A percentile compares a stretch with the other conserved stretches of the same genome.
These are phyloP conservation scores for Muntiacus reevesi DNA, from an alignment of 2,113 vertebrate genomes.

Conservation along the genomic window DNA sequence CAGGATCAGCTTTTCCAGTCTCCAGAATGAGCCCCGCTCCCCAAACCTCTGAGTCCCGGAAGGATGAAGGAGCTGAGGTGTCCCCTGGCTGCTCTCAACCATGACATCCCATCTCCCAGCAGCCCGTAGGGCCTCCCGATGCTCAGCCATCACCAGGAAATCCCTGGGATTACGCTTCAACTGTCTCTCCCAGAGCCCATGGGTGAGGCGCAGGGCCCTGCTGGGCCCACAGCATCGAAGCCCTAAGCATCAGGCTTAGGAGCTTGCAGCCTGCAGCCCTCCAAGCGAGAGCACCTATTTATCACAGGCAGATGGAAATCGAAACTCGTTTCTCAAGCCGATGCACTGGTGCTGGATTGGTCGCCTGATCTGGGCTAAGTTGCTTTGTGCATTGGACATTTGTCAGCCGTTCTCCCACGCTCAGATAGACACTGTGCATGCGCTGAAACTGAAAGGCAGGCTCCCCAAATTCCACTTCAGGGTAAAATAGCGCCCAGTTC, in stretches of 20 bases:
- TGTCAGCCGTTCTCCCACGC: rapidly evolving
- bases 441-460: background rate
- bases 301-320: slow-evolving; percentile 73
- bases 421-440: rapidly evolving
- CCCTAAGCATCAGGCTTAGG: slow-evolving; percentile 35
- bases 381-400: background rate
- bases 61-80: background rate
- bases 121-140: background rate
- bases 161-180: slow-evolving; percentile 52
- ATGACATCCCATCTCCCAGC: background rate
- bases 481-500: background rate
- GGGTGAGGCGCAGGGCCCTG: slow-evolving; percentile 15
- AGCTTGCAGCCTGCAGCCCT: background rate
- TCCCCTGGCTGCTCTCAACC: background rate
- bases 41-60: background rate
- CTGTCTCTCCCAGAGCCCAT: slow-evolving; percentile 68
- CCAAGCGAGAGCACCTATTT: slow-evolving; percentile 35
- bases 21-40: background rate
- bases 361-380: background rate
- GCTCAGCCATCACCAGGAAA: slow-evolving; percentile 63
- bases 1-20: background rate
- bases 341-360: background rate
- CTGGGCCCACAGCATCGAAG: background rate
- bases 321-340: background rate
- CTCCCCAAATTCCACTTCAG: background rate